These are phyloP conservation scores for Acanthosoma haemorrhoidale DNA, from an alignment of 2,888 invertebrate genomes.

Conservation along the genomic window DNA sequence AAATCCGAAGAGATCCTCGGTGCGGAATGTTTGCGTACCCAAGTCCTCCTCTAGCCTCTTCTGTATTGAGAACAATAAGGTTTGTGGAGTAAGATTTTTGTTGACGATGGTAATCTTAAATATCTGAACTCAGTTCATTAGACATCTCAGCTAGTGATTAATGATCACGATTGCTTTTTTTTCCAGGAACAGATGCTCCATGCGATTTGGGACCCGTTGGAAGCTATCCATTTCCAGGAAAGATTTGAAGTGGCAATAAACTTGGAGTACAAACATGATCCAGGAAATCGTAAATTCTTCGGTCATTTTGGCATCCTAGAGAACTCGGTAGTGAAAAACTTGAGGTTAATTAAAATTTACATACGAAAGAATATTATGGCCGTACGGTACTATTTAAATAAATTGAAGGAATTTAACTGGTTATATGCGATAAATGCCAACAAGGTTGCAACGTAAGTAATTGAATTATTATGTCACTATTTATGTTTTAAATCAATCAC, in stretches of 20 bases:
- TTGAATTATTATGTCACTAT: too few relatives aligned
- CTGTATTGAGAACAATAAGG: too few relatives aligned
- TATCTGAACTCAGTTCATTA: too few relatives aligned
- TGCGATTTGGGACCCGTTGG: neutral
- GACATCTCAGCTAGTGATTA: too few relatives aligned
- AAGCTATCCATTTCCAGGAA: neutral
- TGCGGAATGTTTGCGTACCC: too few relatives aligned
- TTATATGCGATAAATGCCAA: neutral
- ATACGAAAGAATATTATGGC: neutral
- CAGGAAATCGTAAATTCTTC: too few relatives aligned
- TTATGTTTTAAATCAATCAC: too few relatives aligned
- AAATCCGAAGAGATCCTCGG: too few relatives aligned
- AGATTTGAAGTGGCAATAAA: neutral
- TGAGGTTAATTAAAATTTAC: neutral
- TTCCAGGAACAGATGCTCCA: neutral
- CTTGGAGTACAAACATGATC: neutral
- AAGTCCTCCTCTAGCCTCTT: too few relatives aligned
- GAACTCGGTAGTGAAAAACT: neutral
- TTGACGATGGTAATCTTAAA: too few relatives aligned
- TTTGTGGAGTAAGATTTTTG: too few relatives aligned
- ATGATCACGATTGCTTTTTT: neutral
- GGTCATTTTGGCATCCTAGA: neutral
- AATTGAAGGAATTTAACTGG: neutral
- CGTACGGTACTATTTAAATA: neutral
- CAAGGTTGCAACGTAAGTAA: neutral